Percentiles rank a stretch among this genome's conserved stretches.
These are phyloP conservation scores for Euglossa dilemma DNA, from an alignment of 1,140 invertebrate genomes.

Conservation along the genomic window DNA sequence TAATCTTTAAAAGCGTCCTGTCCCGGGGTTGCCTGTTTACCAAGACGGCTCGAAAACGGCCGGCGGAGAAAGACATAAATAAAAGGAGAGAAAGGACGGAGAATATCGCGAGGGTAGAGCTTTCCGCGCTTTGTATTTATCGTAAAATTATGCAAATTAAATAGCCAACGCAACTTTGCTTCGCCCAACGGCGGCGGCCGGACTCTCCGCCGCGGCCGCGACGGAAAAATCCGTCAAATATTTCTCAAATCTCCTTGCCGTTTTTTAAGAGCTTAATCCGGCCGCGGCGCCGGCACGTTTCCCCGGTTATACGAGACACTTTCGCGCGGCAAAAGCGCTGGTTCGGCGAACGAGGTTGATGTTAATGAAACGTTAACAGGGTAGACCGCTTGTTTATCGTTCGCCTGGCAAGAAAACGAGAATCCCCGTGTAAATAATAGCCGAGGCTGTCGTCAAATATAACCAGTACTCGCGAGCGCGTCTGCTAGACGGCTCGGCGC, in stretches of 20 bases:
- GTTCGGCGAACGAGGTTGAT: not conserved
- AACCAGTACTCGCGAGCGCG: constrained; percentile 24
- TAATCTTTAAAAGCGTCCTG: constrained; percentile 18
- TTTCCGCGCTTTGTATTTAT: not conserved
- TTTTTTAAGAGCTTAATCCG: not conserved
- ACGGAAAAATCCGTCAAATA: not conserved
- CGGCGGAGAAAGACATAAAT: too few species aligned
- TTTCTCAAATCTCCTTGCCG: not conserved
- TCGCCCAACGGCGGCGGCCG: too few species aligned
- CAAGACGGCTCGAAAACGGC: not conserved
- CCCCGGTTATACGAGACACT: not conserved
- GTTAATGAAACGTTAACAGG: constrained; percentile 33
- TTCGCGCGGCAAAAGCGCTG: not conserved
- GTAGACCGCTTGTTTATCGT: constrained; percentile 36
- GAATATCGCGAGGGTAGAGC: not conserved
- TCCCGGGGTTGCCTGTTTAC: not conserved
- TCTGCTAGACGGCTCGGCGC: not conserved
- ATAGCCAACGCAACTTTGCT: too few species aligned
- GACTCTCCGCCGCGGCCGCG: too few species aligned
- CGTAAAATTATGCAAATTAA: constrained; percentile 16
- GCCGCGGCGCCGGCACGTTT: too few species aligned
- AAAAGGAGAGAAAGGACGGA: not conserved
- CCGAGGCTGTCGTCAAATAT: constrained; percentile 43
- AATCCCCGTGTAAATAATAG: constrained; percentile 35
- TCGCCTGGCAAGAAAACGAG: constrained; percentile 29